Evolutionary conservation across 2,113 vertebrate species (phyloP), one percentile per base, ranked within the genome.

Genomic region (Ochotona curzoniae): DNA sequence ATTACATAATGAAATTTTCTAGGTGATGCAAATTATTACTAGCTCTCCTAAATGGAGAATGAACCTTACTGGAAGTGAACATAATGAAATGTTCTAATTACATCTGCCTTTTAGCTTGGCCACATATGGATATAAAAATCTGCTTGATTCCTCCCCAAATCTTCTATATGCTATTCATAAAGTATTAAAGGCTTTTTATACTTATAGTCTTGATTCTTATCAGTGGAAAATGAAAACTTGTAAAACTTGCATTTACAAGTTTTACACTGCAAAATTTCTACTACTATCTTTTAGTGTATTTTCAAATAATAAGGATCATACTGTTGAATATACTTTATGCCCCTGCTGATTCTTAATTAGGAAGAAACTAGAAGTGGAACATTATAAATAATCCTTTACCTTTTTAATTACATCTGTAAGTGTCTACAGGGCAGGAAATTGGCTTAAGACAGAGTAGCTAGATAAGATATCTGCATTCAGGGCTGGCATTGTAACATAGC

Each of bases 261-360:
- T 74, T 79, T 91, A 57, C 4, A 80, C 86, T 90, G 92, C n/a
- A 10, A 44, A 75, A 38, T 51, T 94, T 15, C 6, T 94, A 12
- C 30, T 73, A 49, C n/a, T 84, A 73, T 49, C 32, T 83, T 69
- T 35, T 89, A 82, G 71, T 83, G 11, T 82, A 93, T 66, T 94
- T 95, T 87, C 3, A 57, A 75, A 79, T 64, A 90, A 87, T 89
- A 66, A 87, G 49, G 35, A 97, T 15, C n/a, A 6, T 81, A 66
- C 66, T 73, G 9, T 78, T 90, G 28, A 92, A 63, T 61, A 23
- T 13, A 92, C 85, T 84, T 82, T 85, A 30, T 87, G 17, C 10
- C 63, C 8, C 57, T 82, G 60, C 14, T n/a, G 87, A 87, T 76
- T 83, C 91, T 86, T 86, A 91, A 78, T 83, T 93, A 96, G 28